Evolutionary conservation across 2,888 invertebrate genomes (phyloP), one percentile per base, ranked within the genome.

Genomic region (Nomada ruficornis): DNA sequence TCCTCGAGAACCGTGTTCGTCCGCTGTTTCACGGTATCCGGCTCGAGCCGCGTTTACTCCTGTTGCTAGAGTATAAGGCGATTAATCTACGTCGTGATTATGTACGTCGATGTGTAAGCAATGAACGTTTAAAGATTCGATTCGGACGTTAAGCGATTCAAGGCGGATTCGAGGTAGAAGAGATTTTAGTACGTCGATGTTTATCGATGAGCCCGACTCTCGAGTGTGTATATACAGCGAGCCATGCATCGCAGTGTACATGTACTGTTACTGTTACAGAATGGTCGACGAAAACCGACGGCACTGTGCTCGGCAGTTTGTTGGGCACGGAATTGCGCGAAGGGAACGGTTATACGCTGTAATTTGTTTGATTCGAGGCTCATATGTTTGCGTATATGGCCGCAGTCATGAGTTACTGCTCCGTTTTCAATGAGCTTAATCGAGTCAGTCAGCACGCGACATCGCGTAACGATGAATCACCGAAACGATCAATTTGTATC

Each of bases 361-460:
- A 77, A 74, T 81, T 82, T 57, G 77, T 81, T 81, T 77, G 73
- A 83, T 81, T 83, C 77, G 67, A 26, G 52, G n/a, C 65, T 68
- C 54, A 72, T 69, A 23, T 15, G 74, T 68, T 75, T 42, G 74
- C 77, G 59, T 29, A 52, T 72, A 15, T 70, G 62, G 60, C 42
- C 52, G 50, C 73, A 71, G 83, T 84, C 71, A 79, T 80, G 86
- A 84, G 82, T 70, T 60, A 60, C 80, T 57, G 64, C 82, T 77
- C 81, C 82, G 67, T 74, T 87, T 86, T 87, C 78, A 88, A 82
- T 69, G 75, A 82, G 85, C 80, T 86, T 86, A 88, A 86, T 88
- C 76, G 80, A 83, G 47, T 54, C n/a, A 70, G 54, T 57, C 63
- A 57, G 59, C 88, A 85, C 83, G 85, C 85, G 84, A 88, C 80